Base-by-base conservation (phyloP, 2,797 vertebrate species). In the Melanotaenia pygmaea region DNA sequence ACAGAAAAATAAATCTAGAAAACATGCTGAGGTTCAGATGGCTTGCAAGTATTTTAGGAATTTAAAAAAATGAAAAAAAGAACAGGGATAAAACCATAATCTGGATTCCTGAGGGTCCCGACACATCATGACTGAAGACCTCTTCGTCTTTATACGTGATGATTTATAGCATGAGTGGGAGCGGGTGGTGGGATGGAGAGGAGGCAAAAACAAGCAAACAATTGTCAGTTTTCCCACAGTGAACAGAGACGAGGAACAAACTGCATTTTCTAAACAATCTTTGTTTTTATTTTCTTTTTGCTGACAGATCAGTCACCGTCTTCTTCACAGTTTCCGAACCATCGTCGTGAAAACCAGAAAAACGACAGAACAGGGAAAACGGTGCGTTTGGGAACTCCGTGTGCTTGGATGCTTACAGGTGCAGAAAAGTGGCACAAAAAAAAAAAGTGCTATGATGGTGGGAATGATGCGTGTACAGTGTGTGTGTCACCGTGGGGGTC, bases 311-410 rank as follows among this genome's bases (percentile, higher is more conserved):
- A 59, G 66, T 28, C 74, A 34, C 32, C 5, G 32, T 63, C 65
- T 58, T 63, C 40, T 79, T 80, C 83, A 85, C 84, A 87, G 81
- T 77, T 79, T 58, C 47, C 20, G 53, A 74, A 77, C 32, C 63
- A 12, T 70, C 37, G 40, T 50, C 50, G 34, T 11, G 30, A 73
- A 77, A 20, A 53, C 59, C 53, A 51, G 38, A 37, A 72, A 8
- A 30, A 34, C 12, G 24, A 18, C n/a, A 56, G 70, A n/a, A 34
- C 32, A 24, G n/a, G 64, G 50, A 40, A 74, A 18, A 70, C 20
- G 7, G 38, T 63, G 64, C 47, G 16, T 74, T 77, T 64, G 76
- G 72, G 77, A 70, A 67, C 74, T 72, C 47, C 45, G 24, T 37
- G 35, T 11, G 11, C 8, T 45, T 4, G 58, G 56, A 35, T 35